Evolutionary conservation across 1,140 invertebrate species (phyloP), one percentile per base, ranked within the genome.

Genomic region (Cryptotermes secundus): DNA sequence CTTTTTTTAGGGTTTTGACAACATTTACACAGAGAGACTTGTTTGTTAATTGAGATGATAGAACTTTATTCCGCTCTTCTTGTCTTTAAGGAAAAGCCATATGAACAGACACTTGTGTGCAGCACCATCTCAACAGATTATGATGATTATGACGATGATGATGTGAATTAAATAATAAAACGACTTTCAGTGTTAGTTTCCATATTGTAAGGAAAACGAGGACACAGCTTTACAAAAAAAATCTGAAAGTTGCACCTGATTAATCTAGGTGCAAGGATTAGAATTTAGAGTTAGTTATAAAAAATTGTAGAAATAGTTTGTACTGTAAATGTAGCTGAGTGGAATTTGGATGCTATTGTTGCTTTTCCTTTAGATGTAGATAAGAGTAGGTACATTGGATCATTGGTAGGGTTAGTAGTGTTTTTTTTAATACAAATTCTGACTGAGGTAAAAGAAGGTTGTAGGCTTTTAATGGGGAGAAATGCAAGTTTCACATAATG

Each of bases 331-430:
- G 42, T 82, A 31, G 31, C 42, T 82, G 42, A 49, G 42, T 49
- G 42, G 81, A 82, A 82, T 59, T 82, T 82, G 81, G 42, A 45
- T 49, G 81, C 53, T 26, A 38, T 82, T 45, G 81, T 42, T 82
- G 81, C 81, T 82, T 82, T 82, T 82, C 53, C 81, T 49, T 34
- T 34, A 82, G 42, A 34, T 4, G 35, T 59, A 82, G n/a, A n/a
- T n/a, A n/a, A n/a, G 81, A 19, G 38, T 82, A 49, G 81, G n/a
- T 31, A 26, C n/a, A 72, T 72, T 31, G 59, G 59, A 72, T n/a
- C 31, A 72, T 72, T 65, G 59, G 59, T 72, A 72, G 59, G 26
- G 3, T 72, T 72, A 31, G 59, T 72, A 31, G n/a, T 82, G 24
- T 82, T 49, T 34, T 81, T 45, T 49, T 45, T 49, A 49, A 82